Base-by-base conservation (phyloP, 1,140 invertebrate genomes). In the Oryctes rhinoceros region DNA sequence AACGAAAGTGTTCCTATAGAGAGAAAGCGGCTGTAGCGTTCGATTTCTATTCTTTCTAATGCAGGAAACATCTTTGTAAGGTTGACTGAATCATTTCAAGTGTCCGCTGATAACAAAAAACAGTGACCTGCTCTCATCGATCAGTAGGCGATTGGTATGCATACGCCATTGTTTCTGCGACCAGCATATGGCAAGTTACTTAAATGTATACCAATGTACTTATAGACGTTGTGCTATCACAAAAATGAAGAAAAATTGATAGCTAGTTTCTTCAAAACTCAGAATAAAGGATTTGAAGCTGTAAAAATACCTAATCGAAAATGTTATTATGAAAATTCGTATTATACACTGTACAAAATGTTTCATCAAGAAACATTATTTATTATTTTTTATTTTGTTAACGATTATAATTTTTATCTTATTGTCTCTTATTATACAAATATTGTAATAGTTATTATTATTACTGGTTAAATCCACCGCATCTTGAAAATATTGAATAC, bases 1-100 rank as follows among this genome's bases (percentile, higher is more conserved):
- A 76, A 76, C 15, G 75, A 76, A 76, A 76, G 75, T 76, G 39
- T 76, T 76, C 3, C 37, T 20, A 30, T 71, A 35, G 47, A 76
- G 75, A 47, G 75, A 76, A 76, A 76, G 75, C 75, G 75, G 75
- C n/a, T 37, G 47, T 37, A 44, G 48, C 75, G 44, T 76, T 71
- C 75, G 75, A 76, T 76, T 76, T 76, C 75, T 76, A 76, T 76
- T 76, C 75, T 76, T 76, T 76, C 47, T 49, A 76, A 47, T 76
- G 47, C 47, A 49, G 44, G 47, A 76, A 49, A 76, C 65, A 71
- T 71, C 65, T 71, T 71, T 15, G 35, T 71, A 71, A 71, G 65
- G 65, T 71, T 9, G 18, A 35, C 24, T 71, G 65, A 71, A 71
- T 71, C 65, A 71, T 37, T 71, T 71, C 65, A 71, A 24, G 4